Evolutionary conservation across 2,113 vertebrate genomes (phyloP), one percentile per base, ranked within the genome.

Genomic region (Melanostigma gelatinosum): DNA sequence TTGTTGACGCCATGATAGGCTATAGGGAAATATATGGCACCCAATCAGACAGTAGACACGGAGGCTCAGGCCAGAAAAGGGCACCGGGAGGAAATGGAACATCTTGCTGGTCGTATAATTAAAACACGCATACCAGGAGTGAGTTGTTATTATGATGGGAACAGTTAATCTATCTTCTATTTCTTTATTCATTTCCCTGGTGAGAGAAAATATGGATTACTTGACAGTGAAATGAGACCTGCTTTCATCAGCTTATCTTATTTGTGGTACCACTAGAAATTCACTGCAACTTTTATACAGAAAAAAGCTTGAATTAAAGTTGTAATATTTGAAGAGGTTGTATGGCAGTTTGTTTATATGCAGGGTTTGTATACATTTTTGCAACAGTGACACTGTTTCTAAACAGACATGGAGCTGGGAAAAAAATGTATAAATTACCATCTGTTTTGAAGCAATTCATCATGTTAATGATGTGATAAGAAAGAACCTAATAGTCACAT

Each of bases 71-170:
- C 48, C 22, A 72, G 70, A 54, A 77, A 85, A 85, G 80, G 78
- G 77, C 82, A 80, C 66, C 20, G 36, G 55, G 61, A 87, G 48
- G 80, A 88, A 92, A 85, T 70, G 18, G 72, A 90, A 79, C 68
- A 80, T 89, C 81, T 85, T 73, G 52, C 74, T 71, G 65, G 36
- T 73, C 48, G 8, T 83, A 85, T 91, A 90, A 93, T 93, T 92
- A 91, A 92, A 89, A 81, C 8, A 16, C 78, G 83, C 10, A 54
- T 77, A 88, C 87, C 78, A 61, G 70, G 72, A 90, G 84, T 58
- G 2, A n/a, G 71, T 67, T 88, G 83, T 83, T 75, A 86, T 93
- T 77, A 88, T 67, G 74, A 82, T 27, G 12, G 24, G 83, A 75
- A 62, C 54, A 66, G 70, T 89, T 91, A 78, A 92, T 94, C 73